These are phyloP conservation scores for Hesperophylax magnus DNA, from an alignment of 1,140 invertebrate species.

Conservation along the genomic window DNA sequence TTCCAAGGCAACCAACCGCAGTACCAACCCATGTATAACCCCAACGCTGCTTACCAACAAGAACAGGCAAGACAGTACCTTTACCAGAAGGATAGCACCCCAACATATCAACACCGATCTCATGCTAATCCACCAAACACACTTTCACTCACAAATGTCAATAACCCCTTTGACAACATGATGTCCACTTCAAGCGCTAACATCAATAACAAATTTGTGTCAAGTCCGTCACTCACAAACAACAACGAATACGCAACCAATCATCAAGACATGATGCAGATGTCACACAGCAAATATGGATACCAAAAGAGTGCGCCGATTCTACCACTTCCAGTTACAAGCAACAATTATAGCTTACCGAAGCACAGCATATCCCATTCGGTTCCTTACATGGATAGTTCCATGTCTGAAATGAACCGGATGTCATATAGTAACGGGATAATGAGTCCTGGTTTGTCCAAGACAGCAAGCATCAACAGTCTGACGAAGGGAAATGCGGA, in stretches of 20 bases:
- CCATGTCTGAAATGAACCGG: constrained; percentile 30
- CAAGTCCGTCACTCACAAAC: constrained; percentile 50
- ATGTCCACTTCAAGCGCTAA: constrained; percentile 46
- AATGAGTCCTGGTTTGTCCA: constrained; percentile 47
- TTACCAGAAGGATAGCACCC: constrained; percentile 38
- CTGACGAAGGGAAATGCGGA: constrained; percentile 58
- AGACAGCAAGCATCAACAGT: constrained; percentile 51
- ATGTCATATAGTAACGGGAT: constrained; percentile 47
- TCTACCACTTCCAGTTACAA: constrained; percentile 31
- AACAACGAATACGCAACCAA: constrained; percentile 52
- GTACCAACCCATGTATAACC: constrained; percentile 46
- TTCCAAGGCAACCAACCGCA: constrained; percentile 60
- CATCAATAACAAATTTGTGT: constrained; percentile 51
- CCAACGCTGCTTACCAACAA: constrained; percentile 59
- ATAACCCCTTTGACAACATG: constrained; percentile 55
- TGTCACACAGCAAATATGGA: constrained; percentile 44
- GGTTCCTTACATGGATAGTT: constrained; percentile 46
- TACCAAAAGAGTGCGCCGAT: constrained; percentile 42
- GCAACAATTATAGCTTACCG: constrained; percentile 40
- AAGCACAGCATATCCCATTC: constrained; percentile 48
- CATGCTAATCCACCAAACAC: constrained; percentile 53
- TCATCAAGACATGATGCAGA: constrained; percentile 36
- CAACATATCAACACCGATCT: constrained; percentile 16
- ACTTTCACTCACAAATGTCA: constrained; percentile 54
- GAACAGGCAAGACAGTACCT: constrained; percentile 45